Conservation (phyloP, 2,888 invertebrate species). For the Tribolium freemani region DNA sequence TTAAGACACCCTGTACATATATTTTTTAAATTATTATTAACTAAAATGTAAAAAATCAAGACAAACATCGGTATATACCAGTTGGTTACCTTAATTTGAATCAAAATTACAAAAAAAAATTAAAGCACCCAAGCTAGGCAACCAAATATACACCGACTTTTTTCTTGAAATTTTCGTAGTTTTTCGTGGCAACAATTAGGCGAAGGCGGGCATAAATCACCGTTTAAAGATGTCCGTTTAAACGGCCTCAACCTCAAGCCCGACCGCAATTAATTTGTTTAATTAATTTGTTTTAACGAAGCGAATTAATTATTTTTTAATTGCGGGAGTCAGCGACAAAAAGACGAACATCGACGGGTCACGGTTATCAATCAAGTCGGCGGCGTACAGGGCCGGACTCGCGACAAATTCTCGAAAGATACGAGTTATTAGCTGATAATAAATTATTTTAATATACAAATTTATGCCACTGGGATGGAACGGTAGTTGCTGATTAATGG, state of each 20-base stretch:
- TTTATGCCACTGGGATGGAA: slow-evolving; percentile 13
- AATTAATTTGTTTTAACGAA: slow-evolving; percentile 42
- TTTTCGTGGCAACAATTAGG: too few species aligned
- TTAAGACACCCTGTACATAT: too few species aligned
- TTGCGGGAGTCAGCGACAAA: slow-evolving; percentile 38
- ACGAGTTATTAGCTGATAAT: slow-evolving; percentile 26
- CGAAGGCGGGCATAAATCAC: too few species aligned
- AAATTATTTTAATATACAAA: slow-evolving; percentile 32
- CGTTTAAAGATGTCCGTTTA: too few species aligned
- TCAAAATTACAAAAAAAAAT: too few species aligned
- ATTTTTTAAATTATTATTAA: too few species aligned
- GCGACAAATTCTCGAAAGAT: slow-evolving; percentile 17
- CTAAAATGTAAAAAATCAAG: too few species aligned
- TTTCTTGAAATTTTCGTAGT: too few species aligned
- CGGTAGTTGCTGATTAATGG: background rate
- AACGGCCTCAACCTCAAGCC: background rate
- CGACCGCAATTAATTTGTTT: slow-evolving; percentile 30
- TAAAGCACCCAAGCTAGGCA: too few species aligned
- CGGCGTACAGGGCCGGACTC: slow-evolving; percentile 11
- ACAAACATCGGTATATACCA: too few species aligned
- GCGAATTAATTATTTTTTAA: slow-evolving; percentile 42
- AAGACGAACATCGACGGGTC: slow-evolving; percentile 37
- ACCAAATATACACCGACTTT: too few species aligned
- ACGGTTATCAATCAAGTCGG: slow-evolving; percentile 36
- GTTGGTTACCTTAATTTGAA: too few species aligned